Evolutionary conservation across 2,888 invertebrate species (phyloP).

Genomic region (Drosophila percnosoma): DNA sequence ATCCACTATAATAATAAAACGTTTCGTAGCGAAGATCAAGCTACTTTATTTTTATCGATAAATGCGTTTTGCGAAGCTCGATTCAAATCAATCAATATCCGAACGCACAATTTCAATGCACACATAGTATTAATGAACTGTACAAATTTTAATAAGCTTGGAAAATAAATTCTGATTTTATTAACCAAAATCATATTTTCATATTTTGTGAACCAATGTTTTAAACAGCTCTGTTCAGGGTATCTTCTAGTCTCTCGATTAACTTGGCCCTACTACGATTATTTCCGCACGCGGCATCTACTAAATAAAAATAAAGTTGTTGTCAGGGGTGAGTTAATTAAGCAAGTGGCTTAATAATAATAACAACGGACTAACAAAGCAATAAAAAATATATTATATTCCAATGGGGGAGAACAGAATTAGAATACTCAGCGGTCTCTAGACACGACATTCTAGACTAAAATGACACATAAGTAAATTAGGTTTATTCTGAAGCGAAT

Average conservation of each 20-base stretch:
- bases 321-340: background rate
- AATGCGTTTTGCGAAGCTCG: background rate
- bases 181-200: background rate
- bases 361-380: background rate
- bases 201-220: background rate
- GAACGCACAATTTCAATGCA: background rate
- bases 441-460: background rate
- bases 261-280: background rate
- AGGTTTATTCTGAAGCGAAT: background rate
- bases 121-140: background rate
- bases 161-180: background rate
- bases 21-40: background rate
- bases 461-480: background rate
- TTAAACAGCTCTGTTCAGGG: background rate
- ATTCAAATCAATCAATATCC: background rate
- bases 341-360: constrained; percentile 1
- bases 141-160: background rate
- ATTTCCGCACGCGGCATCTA: background rate
- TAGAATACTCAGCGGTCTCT: background rate
- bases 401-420: background rate
- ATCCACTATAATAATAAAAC: no score
- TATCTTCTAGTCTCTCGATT: background rate
- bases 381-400: background rate
- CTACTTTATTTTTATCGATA: background rate
- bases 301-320: background rate